Conservation (phyloP, 2,888 invertebrate genomes). For the Bursaphelenchus okinawaensis region DNA sequence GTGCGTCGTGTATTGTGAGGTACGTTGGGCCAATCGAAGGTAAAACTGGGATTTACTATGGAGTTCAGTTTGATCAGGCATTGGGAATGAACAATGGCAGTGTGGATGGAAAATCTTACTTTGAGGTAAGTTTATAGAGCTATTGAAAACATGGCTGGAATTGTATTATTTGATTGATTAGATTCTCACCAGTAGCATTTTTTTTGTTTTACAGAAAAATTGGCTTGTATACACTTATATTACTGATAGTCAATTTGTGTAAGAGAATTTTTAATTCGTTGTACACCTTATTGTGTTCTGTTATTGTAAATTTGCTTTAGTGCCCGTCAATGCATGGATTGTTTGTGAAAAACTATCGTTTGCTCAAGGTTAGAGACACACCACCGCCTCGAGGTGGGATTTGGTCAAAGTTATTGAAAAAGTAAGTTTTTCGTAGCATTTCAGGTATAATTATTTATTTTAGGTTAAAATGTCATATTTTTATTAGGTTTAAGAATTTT, state of each 20-base stretch:
- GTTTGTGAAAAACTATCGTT: constrained; percentile 12
- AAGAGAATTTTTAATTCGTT: too few species aligned
- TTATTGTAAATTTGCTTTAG: neutral
- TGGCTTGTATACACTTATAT: too few species aligned
- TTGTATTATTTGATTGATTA: too few species aligned
- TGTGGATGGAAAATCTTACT: constrained; percentile 3
- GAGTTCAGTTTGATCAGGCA: neutral
- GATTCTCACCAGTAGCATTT: too few species aligned
- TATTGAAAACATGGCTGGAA: too few species aligned
- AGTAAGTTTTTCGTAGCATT: neutral
- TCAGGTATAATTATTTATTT: too few species aligned
- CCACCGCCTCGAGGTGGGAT: constrained; percentile 9
- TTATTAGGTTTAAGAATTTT: too few species aligned
- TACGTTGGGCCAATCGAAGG: constrained; percentile 7
- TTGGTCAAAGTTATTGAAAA: constrained; percentile 8
- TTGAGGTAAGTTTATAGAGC: neutral
- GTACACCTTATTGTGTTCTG: neutral
- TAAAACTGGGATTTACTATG: constrained; percentile 8
- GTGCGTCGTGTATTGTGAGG: constrained; percentile 2
- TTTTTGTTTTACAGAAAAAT: too few species aligned
- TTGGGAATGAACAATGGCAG: constrained; percentile 11
- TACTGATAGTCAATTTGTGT: too few species aligned
- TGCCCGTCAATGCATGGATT: constrained; percentile 9
- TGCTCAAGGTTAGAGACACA: neutral
- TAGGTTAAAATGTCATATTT: too few species aligned